Conservation (phyloP, 1,140 invertebrate genomes). For the Zaprionus kolodkinae region DNA sequence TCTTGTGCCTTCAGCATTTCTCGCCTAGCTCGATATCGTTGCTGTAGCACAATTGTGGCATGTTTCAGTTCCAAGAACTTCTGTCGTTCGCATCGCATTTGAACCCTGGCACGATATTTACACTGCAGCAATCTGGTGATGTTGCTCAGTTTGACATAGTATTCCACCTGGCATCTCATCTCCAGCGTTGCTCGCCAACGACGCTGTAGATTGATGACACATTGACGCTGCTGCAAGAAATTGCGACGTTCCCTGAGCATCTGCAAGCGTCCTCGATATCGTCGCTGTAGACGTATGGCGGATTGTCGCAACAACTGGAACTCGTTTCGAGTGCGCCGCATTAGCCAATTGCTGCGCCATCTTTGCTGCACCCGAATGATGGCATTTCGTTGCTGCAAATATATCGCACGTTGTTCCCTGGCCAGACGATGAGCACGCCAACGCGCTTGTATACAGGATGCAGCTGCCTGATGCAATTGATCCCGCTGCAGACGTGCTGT, state of each 20-base stretch:
- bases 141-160: conserved; percentile 20
- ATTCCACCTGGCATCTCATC: conserved; percentile 11
- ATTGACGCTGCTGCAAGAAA: conserved; percentile 56
- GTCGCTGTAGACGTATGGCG: conserved; percentile 84
- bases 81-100: conserved; percentile 20
- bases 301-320: conserved; percentile 68
- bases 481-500: conserved; percentile 53
- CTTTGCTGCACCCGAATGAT: conserved; percentile 58
- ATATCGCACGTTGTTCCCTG: conserved; percentile 35
- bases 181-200: conserved; percentile 45
- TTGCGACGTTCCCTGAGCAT: conserved; percentile 45
- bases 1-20: conserved; percentile 27
- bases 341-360: conserved; percentile 69
- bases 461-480: conserved; percentile 61
- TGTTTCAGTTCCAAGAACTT: conserved; percentile 43
- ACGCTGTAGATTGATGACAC: conserved; percentile 37
- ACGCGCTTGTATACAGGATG: conserved; percentile 60
- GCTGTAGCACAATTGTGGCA: conserved; percentile 58
- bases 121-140: conserved; percentile 33
- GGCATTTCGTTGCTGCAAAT: conserved; percentile 31
- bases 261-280: conserved; percentile 48
- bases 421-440: conserved; percentile 51
- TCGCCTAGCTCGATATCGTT: conserved; percentile 44
- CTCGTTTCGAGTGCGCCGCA: conserved; percentile 29
- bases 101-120: conserved; percentile 19